A percentile compares a stretch with the other conserved stretches of the same genome.
Conservation (phyloP, 2,888 invertebrate genomes). For the Eucera pruinosa region DNA sequence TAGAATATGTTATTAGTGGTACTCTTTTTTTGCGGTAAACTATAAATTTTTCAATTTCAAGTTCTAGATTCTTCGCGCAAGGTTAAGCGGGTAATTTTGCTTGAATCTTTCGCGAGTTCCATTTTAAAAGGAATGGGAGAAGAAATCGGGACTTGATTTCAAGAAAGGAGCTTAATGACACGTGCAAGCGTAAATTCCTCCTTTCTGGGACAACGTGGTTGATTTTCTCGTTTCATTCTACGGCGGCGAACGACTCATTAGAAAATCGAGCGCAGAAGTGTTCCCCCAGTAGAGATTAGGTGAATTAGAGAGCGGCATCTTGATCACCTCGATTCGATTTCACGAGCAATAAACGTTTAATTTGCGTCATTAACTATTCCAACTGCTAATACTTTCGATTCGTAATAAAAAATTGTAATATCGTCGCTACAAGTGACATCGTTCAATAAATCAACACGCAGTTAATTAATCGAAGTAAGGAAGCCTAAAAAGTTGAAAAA, state of each 20-base stretch:
- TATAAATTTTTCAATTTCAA: neutral
- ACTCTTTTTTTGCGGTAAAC: neutral
- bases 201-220: slow-evolving; percentile 5
- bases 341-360: neutral
- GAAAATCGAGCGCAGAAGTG: slow-evolving; percentile 30
- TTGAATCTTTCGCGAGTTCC: neutral
- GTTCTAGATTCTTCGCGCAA: no score
- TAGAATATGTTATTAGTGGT: neutral
- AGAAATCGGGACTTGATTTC: neutral
- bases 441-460: neutral
- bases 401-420: neutral
- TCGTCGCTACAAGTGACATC: no score
- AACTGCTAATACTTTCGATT: neutral
- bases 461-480: neutral
- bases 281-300: slow-evolving; percentile 33
- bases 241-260: slow-evolving; percentile 32
- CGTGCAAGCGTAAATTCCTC: slow-evolving; percentile 18
- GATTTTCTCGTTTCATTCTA: slow-evolving; percentile 23
- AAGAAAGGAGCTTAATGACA: slow-evolving; percentile 29
- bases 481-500: neutral
- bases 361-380: neutral
- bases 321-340: slow-evolving; percentile 23
- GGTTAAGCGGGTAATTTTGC: no score
- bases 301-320: slow-evolving; percentile 31
- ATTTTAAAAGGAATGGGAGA: neutral